Evolutionary conservation across 1,140 invertebrate species (phyloP), one percentile per base, ranked within the genome.

Genomic region (Himalopsyche phryganea): DNA sequence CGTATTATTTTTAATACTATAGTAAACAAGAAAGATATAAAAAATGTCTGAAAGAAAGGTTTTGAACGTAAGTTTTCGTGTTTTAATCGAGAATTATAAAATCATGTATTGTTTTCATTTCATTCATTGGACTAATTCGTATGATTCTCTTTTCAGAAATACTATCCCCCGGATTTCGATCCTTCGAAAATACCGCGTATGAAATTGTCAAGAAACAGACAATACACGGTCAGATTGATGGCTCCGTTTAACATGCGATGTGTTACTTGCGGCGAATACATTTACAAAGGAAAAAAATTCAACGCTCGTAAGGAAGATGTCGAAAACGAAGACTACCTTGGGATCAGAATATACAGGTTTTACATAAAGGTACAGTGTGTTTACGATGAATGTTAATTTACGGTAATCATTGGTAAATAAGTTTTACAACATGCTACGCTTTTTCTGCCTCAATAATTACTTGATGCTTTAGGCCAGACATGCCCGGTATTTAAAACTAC

Each of bases 111-210:
- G 23, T 28, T 28, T 28, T 28, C 4, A 28, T 5, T 28, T 9
- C 3, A 28, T 28, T 3, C 4, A 28, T 28, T 28, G 23, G 9
- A 9, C 23, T 28, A 28, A 28, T 28, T 28, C 23, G 9, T 32
- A 17, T 17, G 15, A 19, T 41, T 55, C 3, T 5, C 9, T 68
- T 81, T 82, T 58, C 71, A 98, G 92, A 99, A 99, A 96, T 99
- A 99, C 73, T 99, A 99, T 81, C 98, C 98, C 0, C 96, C 98
- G 68, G 97, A 99, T 83, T 99, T 98, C 75, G 98, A 99, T 89
- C 98, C 98, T 0, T 92, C 93, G 14, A 98, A 99, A 79, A 98
- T 99, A 19, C 96, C 97, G 66, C 91, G 96, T 57, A 91, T 96
- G 81, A 95, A 96, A 86, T 83, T 94, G 67, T 86, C 91, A 19